Percentiles rank a stretch among this genome's conserved stretches.
Evolutionary conservation across 2,113 vertebrate genomes (phyloP).

Genomic region (Odontophorus gujanensis): DNA sequence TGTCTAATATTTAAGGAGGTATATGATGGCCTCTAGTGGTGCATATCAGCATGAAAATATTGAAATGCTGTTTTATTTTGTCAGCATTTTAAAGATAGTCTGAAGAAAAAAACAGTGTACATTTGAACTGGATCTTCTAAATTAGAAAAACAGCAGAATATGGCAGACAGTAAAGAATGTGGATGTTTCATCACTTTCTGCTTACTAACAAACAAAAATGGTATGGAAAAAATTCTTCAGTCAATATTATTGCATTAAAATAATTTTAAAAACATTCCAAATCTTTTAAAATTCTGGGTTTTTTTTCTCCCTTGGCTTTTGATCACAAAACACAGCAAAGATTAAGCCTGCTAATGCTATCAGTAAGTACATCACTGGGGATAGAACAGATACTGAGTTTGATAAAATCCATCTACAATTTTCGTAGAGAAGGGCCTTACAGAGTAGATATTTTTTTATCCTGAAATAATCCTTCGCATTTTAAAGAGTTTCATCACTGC

Average conservation of each 20-base stretch:
- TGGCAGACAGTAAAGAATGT: background rate
- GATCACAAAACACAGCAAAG: background rate
- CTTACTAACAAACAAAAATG: background rate
- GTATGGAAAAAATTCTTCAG: background rate
- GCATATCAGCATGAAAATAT: constrained; percentile 47
- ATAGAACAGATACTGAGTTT: background rate
- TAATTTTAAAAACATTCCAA: background rate
- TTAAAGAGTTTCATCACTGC: background rate
- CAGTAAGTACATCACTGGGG: background rate
- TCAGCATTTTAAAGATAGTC: background rate
- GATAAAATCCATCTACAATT: background rate
- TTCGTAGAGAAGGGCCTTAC: background rate
- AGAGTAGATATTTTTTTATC: background rate
- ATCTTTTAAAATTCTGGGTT: background rate
- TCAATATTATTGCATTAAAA: background rate
- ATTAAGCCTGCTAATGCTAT: background rate
- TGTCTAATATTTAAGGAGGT: constrained; percentile 76
- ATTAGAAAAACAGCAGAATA: background rate
- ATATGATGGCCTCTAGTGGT: constrained; percentile 83
- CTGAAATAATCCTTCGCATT: background rate
- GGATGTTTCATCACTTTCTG: background rate
- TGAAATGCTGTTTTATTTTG: constrained; percentile 24
- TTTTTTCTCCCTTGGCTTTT: background rate
- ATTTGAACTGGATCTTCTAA: background rate
- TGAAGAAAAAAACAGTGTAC: background rate